Conservation (phyloP, 2,888 invertebrate species). For the Oeneis ivallda region DNA sequence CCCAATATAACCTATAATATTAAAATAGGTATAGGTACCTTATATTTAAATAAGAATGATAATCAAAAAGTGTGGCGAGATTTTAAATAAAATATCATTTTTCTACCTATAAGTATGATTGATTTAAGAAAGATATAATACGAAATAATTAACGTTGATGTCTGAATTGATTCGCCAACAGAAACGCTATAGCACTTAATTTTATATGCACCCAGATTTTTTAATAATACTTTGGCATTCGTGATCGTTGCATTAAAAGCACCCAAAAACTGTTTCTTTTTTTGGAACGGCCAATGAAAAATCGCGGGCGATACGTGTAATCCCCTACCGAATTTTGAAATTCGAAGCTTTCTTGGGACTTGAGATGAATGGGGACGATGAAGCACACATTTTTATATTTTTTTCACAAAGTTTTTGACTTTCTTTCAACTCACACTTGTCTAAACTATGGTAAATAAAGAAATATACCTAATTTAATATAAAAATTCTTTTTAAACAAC, state of each 20-base stretch:
- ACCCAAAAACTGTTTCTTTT: slow-evolving; percentile 52
- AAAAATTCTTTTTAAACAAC: too few relatives aligned
- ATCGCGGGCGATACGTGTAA: slow-evolving; percentile 62
- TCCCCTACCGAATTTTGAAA: slow-evolving; percentile 74
- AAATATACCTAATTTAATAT: too few relatives aligned
- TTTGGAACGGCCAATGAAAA: slow-evolving; percentile 69
- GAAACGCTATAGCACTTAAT: slow-evolving; percentile 7
- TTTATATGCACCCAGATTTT: slow-evolving; percentile 20
- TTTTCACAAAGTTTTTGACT: too few relatives aligned
- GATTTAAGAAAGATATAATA: background rate
- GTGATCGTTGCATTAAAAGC: slow-evolving; percentile 30
- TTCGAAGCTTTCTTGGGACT: slow-evolving; percentile 53
- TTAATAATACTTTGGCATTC: slow-evolving; percentile 19
- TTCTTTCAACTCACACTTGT: too few relatives aligned
- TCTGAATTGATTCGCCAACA: slow-evolving; percentile 20
- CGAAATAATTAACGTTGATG: slow-evolving; percentile 17
- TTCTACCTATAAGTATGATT: background rate
- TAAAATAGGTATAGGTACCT: background rate
- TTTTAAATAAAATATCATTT: background rate
- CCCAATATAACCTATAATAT: background rate
- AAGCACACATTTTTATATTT: too few relatives aligned
- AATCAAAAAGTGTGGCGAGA: background rate
- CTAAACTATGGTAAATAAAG: too few relatives aligned
- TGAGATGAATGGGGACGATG: slow-evolving; percentile 37
- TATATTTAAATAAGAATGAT: too few relatives aligned